phyloP scores from a whole-genome alignment of 2,888 invertebrate genomes.

The Drosophila leonis region DNA sequence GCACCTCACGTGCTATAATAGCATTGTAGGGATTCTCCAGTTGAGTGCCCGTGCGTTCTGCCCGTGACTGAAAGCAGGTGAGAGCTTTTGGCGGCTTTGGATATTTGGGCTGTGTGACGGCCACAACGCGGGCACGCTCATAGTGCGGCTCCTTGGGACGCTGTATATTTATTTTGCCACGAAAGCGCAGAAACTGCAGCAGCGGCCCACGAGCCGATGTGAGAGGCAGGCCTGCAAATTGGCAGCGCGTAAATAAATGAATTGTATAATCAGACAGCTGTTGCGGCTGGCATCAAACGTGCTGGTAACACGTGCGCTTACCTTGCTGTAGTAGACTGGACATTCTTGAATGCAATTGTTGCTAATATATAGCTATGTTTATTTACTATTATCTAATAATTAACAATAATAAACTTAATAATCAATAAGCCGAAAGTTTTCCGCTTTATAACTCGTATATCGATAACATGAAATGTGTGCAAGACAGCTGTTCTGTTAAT shows the following conservation, averaged over 20 bases:
- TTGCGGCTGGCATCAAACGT: neutral
- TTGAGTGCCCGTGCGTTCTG: slow-evolving; percentile 70
- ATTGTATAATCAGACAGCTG: slow-evolving; percentile 56
- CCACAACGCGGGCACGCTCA: slow-evolving; percentile 88
- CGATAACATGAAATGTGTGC: slow-evolving; percentile 19
- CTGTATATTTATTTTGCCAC: slow-evolving; percentile 92
- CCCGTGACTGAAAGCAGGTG: slow-evolving; percentile 86
- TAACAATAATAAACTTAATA: slow-evolving; percentile 6
- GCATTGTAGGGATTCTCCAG: slow-evolving; percentile 90
- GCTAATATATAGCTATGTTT: neutral
- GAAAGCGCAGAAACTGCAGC: slow-evolving; percentile 88
- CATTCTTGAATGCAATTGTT: slow-evolving; percentile 26
- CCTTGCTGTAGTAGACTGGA: slow-evolving; percentile 54
- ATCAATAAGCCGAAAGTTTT: neutral
- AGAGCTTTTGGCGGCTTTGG: slow-evolving; percentile 86
- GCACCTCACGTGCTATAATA: slow-evolving; percentile 90
- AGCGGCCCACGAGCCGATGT: slow-evolving; percentile 81
- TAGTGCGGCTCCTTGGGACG: slow-evolving; percentile 90
- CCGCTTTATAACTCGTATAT: slow-evolving; percentile 14
- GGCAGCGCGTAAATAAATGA: slow-evolving; percentile 6
- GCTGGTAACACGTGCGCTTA: slow-evolving; percentile 15
- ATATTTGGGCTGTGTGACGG: slow-evolving; percentile 89
- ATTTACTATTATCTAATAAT: slow-evolving; percentile 14
- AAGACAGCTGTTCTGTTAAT: slow-evolving; percentile 9
- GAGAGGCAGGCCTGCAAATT: slow-evolving; percentile 53